Base-by-base conservation (phyloP, 2,113 vertebrate species). In the Carassius carassius region DNA sequence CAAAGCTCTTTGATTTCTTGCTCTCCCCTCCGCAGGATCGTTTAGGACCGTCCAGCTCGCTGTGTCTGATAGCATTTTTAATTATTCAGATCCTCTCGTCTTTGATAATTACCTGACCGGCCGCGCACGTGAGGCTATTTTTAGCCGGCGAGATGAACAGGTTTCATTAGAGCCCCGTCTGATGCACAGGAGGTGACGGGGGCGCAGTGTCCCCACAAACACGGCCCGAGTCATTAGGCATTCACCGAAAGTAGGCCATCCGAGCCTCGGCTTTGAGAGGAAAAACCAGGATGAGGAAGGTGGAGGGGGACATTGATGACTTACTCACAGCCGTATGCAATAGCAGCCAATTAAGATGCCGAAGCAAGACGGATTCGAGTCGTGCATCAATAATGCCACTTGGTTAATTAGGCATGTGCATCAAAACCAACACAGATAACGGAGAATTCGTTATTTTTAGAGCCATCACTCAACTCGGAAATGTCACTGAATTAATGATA, bases 61-160 rank as follows among this genome's bases (percentile, higher is more conserved):
- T 79, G 77, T 65, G 62, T n/a, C 73, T 81, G 87, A 92, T 90
- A 86, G 73, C 84, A 91, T 91, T 87, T 92, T 88, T 86, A 93
- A 92, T 91, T 90, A 92, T 76, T 88, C 85, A 90, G 81, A 89
- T 87, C 87, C 81, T 80, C 84, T 49, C 25, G 0, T 90, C 86
- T 87, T 17, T 67, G 83, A 82, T 90, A 90, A 92, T 92, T 91
- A 90, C 88, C 91, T 87, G 87, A 80, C 89, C 88, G 86, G 69
- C 77, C 84, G 78, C 35, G 83, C 86, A 72, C 87, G 85, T 73
- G 56, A 86, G 88, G 69, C 72, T 89, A 89, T 83, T 84, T 87
- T 85, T 47, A 78, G 69, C 84, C 76, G 44, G 63, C 21, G 77
- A 85, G 86, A 87, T 83, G 85, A 89, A 79, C 83, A 84, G 69